Conservation (phyloP, 2,888 invertebrate species). For the Punctoribates punctum region DNA sequence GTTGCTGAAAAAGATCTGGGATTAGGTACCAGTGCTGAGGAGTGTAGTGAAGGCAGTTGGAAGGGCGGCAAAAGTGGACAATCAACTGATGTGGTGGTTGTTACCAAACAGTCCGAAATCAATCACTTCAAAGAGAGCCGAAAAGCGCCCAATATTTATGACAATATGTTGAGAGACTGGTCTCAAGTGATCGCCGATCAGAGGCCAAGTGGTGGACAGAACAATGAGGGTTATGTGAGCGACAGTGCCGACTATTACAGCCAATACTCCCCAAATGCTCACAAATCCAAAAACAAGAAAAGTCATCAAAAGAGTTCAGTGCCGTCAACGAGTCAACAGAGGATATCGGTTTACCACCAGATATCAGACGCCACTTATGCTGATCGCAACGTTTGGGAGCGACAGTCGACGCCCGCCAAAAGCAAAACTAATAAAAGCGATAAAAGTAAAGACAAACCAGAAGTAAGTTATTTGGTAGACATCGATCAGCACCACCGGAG, state of each 20-base stretch:
- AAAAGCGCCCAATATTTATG: not conserved
- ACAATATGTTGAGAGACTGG: constrained; percentile 28
- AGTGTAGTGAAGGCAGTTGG: constrained; percentile 64
- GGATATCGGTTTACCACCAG: constrained; percentile 36
- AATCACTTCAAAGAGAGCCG: not conserved
- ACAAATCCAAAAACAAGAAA: constrained; percentile 11
- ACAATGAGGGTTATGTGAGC: constrained; percentile 42
- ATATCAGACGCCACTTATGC: constrained; percentile 16
- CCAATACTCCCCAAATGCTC: not conserved
- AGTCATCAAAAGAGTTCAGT: not conserved
- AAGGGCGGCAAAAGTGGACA: constrained; percentile 41
- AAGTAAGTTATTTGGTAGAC: constrained; percentile 3
- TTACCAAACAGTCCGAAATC: constrained; percentile 35
- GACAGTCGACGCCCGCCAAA: constrained; percentile 14
- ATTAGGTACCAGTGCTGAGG: constrained; percentile 76
- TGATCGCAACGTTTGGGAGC: constrained; percentile 21
- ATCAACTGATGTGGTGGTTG: constrained; percentile 17
- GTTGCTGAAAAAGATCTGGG: constrained; percentile 66
- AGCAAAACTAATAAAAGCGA: not conserved
- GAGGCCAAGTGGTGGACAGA: constrained; percentile 12
- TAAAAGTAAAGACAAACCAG: constrained; percentile 26
- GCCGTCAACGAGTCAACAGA: not conserved
- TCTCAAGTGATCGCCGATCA: not conserved
- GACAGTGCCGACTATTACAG: constrained; percentile 39
- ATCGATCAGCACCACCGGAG: not conserved